Evolutionary conservation across 2,113 vertebrate genomes (phyloP).

Genomic region (Alectura lathami): DNA sequence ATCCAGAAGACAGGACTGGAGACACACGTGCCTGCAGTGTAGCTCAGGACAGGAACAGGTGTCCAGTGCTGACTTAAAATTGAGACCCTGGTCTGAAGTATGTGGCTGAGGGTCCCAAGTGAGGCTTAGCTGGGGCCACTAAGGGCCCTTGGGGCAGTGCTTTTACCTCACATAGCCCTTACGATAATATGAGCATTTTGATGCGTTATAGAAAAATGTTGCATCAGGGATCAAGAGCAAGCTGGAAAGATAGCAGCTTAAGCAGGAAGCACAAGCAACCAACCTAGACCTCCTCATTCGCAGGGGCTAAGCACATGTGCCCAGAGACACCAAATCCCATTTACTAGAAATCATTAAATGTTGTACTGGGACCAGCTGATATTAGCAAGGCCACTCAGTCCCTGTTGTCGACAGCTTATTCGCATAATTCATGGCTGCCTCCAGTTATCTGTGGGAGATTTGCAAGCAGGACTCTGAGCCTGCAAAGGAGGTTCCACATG

Average conservation of each 20-base stretch:
- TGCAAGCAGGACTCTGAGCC: constrained; percentile 39
- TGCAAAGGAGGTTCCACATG: constrained; percentile 75
- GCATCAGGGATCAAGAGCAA: neutral
- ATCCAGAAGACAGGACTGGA: neutral
- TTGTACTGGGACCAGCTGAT: constrained; percentile 74
- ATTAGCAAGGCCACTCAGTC: constrained; percentile 76
- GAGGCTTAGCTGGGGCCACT: rapidly evolving
- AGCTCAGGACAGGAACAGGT: neutral
- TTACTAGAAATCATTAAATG: constrained; percentile 70
- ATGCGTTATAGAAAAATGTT: neutral
- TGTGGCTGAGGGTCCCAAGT: too few species aligned
- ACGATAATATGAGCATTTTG: neutral
- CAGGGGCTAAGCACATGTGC: neutral
- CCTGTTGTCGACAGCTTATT: constrained; percentile 72
- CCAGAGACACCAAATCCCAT: neutral
- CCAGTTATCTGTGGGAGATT: constrained; percentile 83
- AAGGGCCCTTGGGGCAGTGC: neutral
- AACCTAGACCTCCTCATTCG: neutral
- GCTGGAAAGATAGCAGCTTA: neutral
- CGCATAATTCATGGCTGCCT: constrained; percentile 72
- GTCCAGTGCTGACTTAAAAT: neutral
- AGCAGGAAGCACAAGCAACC: neutral
- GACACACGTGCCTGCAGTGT: neutral
- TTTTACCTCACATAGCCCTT: neutral
- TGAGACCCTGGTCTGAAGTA: neutral